These are phyloP conservation scores for Miniopterus natalensis DNA, from an alignment of 2,113 vertebrate species.

Conservation along the genomic window DNA sequence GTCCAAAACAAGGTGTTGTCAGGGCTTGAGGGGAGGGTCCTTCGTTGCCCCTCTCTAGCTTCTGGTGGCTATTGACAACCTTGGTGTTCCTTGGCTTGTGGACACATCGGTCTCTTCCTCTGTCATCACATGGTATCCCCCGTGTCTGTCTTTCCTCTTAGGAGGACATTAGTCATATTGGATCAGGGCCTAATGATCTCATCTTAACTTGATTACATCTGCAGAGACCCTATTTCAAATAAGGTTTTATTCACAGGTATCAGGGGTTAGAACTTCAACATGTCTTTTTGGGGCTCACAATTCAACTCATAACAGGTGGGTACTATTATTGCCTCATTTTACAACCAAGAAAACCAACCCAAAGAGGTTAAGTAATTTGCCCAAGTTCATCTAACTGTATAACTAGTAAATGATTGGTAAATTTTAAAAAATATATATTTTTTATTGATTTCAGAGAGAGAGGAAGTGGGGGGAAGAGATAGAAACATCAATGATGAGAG, in stretches of 20 bases:
- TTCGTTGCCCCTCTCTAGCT: no score
- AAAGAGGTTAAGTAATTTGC: background rate
- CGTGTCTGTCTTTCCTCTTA: background rate
- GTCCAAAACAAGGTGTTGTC: background rate
- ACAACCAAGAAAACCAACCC: background rate
- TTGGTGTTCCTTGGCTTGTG: background rate
- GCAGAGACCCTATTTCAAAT: background rate
- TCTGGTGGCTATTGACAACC: background rate
- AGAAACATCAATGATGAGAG: no score
- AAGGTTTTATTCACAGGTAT: background rate
- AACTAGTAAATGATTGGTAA: background rate
- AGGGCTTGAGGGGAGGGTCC: background rate
- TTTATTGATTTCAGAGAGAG: no score
- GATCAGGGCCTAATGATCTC: background rate
- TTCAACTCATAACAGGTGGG: background rate
- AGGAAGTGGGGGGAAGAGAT: no score
- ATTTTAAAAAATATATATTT: no score
- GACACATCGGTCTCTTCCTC: fast-evolving
- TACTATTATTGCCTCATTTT: background rate
- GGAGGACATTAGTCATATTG: background rate
- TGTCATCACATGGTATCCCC: fast-evolving
- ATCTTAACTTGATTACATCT: background rate
- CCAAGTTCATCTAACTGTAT: background rate
- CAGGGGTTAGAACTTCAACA: background rate
- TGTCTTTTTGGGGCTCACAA: background rate